A percentile compares a stretch with the other conserved stretches of the same genome.
Evolutionary conservation across 2,797 vertebrate species (phyloP).

Genomic region (Arvicola amphibius): DNA sequence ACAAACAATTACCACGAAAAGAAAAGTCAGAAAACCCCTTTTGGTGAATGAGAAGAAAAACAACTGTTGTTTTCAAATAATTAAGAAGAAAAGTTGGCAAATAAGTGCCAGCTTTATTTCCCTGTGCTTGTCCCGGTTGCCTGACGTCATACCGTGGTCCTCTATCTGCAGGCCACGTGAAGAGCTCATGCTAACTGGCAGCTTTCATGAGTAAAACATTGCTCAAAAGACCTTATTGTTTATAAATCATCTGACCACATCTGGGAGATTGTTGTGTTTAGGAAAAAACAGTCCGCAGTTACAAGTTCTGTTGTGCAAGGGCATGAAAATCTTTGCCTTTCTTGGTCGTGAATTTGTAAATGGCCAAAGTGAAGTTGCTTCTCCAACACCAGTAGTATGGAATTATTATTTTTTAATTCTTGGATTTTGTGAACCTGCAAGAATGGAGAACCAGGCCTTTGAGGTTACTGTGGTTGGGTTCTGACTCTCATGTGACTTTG

Average conservation of each 20-base stretch:
- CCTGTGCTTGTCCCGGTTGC: neutral
- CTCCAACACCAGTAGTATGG: neutral
- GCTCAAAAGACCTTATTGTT: slow-evolving; percentile 63
- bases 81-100: neutral
- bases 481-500: neutral
- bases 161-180: neutral
- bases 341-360: slow-evolving; percentile 33
- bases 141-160: neutral
- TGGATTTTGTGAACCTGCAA: slow-evolving; percentile 39
- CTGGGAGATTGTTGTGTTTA: slow-evolving; percentile 33
- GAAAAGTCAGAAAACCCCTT: neutral
- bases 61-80: slow-evolving; percentile 25
- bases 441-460: neutral
- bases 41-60: neutral
- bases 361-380: slow-evolving; percentile 27
- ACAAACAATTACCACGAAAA: neutral
- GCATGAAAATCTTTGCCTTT: slow-evolving; percentile 9
- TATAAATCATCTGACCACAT: slow-evolving; percentile 39
- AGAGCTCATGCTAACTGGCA: neutral
- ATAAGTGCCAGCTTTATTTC: neutral
- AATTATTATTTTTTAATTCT: neutral
- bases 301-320: neutral
- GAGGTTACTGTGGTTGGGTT: neutral
- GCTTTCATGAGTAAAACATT: slow-evolving; percentile 46
- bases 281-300: slow-evolving; percentile 33